These are phyloP conservation scores for Bradypus variegatus DNA, from an alignment of 2,797 vertebrate species.

Conservation along the genomic window DNA sequence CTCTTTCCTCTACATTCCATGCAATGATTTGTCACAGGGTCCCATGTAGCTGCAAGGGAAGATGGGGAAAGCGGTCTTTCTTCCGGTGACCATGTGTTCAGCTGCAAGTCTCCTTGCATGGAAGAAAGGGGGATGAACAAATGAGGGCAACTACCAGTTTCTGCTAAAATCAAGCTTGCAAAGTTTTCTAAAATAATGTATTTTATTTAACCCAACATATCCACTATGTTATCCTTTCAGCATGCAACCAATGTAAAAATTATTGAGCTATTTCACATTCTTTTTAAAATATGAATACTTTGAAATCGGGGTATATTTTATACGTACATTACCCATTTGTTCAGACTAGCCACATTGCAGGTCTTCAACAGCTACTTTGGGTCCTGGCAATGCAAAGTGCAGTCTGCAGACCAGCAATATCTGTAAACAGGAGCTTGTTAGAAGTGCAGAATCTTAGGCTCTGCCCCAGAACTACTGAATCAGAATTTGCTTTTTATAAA, in stretches of 20 bases:
- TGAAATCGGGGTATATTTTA: neutral
- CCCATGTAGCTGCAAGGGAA: neutral
- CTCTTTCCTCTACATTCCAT: neutral
- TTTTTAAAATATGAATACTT: neutral
- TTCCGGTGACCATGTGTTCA: neutral
- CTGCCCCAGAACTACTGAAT: neutral
- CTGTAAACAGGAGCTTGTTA: neutral
- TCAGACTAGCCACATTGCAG: neutral
- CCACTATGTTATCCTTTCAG: neutral
- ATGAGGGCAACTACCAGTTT: neutral
- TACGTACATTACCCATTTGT: rapidly evolving
- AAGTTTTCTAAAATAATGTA: neutral
- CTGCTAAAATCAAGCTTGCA: neutral
- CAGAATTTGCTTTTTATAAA: neutral
- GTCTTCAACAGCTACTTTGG: neutral
- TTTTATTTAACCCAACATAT: neutral
- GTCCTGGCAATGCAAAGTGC: neutral
- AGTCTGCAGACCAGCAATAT: neutral
- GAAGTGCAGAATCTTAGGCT: neutral
- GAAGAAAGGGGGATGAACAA: neutral
- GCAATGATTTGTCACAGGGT: neutral
- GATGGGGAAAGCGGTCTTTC: neutral
- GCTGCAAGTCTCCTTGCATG: neutral
- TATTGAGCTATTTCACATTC: neutral
- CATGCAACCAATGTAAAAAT: neutral